phyloP scores from a whole-genome alignment of 2,113 vertebrate genomes.

The Aegithalos caudatus region DNA sequence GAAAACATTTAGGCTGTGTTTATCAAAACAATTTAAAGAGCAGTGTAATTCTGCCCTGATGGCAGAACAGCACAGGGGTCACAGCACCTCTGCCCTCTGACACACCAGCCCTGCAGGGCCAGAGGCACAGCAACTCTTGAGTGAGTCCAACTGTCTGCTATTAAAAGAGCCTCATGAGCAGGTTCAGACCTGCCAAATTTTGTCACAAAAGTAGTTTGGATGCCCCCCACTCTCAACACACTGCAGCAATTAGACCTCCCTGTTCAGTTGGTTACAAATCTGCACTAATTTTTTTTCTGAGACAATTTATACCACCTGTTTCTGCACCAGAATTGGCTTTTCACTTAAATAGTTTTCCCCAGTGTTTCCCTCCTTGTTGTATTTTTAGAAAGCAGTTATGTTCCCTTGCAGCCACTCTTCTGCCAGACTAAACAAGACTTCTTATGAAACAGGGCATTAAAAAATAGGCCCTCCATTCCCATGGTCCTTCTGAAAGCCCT shows the following conservation, averaged over 20 bases:
- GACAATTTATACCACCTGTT: not conserved
- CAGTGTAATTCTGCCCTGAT: not conserved
- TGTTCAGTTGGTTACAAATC: not conserved
- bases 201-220: not conserved
- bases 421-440: slow-evolving; percentile 34
- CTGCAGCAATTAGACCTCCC: not conserved
- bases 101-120: not conserved
- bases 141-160: not conserved
- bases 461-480: not conserved
- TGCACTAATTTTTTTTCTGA: not conserved
- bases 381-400: slow-evolving; percentile 35
- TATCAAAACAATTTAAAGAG: not conserved
- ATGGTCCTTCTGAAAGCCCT: not conserved
- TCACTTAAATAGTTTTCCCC: slow-evolving; percentile 23
- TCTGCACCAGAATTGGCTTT: slow-evolving; percentile 1
- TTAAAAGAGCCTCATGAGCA: not conserved
- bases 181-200: not conserved
- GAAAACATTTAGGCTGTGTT: not conserved
- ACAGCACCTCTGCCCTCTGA: not conserved
- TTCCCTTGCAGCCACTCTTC: slow-evolving; percentile 4
- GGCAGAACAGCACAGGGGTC: not conserved
- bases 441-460: slow-evolving; percentile 22
- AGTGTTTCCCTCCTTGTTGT: not conserved
- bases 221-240: not conserved
- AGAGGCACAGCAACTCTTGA: not conserved